Evolutionary conservation across 2,888 invertebrate species (phyloP).

Genomic region (Anthophora plumipes): DNA sequence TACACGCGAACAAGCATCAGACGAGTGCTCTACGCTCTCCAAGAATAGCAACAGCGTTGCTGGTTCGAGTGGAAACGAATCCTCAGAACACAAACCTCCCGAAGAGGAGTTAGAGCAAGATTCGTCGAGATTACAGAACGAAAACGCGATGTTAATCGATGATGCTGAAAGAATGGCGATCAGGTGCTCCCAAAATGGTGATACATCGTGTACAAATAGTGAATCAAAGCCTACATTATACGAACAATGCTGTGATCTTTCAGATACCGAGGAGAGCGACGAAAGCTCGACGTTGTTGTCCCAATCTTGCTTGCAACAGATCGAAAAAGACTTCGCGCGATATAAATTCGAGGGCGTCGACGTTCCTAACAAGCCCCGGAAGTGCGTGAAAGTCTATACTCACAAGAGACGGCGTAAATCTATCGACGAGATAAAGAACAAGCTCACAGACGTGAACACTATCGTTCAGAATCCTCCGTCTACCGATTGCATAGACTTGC

Average conservation of each 20-base stretch:
- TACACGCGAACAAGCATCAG: constrained; percentile 36
- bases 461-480: constrained; percentile 53
- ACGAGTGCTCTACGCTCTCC: constrained; percentile 44
- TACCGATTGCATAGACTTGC: constrained; percentile 79
- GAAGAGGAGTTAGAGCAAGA: constrained; percentile 64
- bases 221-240: constrained; percentile 70
- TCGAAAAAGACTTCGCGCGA: constrained; percentile 55
- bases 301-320: constrained; percentile 52
- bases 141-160: too few relatives aligned
- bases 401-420: constrained; percentile 80
- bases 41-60: constrained; percentile 42
- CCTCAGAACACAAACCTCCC: constrained; percentile 43
- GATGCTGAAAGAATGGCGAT: constrained; percentile 40
- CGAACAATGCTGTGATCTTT: constrained; percentile 77
- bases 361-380: constrained; percentile 73
- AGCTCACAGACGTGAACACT: constrained; percentile 52
- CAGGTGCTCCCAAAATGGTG: constrained; percentile 30
- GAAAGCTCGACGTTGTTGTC: constrained; percentile 46
- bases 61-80: constrained; percentile 48
- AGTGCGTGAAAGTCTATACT: constrained; percentile 81
- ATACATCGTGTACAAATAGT: constrained; percentile 37
- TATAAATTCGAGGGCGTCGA: constrained; percentile 59
- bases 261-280: constrained; percentile 61
- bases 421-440: constrained; percentile 67
- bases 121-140: too few relatives aligned